Base-by-base conservation (phyloP, 2,113 vertebrate species). In the Verasper variegatus region DNA sequence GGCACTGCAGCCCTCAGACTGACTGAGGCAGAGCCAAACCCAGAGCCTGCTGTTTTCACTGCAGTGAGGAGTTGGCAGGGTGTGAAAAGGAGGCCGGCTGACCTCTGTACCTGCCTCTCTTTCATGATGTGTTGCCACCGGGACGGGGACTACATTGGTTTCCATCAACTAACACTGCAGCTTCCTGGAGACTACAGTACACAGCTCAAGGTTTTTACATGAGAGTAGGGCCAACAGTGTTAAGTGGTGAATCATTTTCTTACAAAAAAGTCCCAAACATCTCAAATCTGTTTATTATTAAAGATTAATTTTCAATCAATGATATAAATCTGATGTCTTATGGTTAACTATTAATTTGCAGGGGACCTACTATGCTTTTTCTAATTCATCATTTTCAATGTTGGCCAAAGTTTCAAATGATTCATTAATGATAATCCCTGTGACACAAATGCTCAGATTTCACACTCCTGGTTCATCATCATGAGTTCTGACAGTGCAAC, bases 41-140 rank as follows among this genome's bases (percentile, higher is more conserved):
- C 42, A 2, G 18, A 64, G 70, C 45, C 69, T 3, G 71, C 23
- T 88, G 88, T 86, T 92, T 91, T 77, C 76, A 90, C 85, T 82
- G 86, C 71, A 71, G 51, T 37, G 78, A 65, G 62, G 61, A 91
- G 74, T 79, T 92, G 90, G 90, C 88, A 86, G 68, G n/a, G n/a
- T 66, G 67, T 92, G 74, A 84, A 89, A 87, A 80, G 79, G 74
- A 87, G 74, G 81, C 54, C 77, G 49, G 71, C 85, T 85, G 85
- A 89, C 80, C 84, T 77, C 78, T 79, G 78, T 76, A 76, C 83
- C 88, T 84, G 76, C 66, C 26, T 68, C 57, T 54, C 63, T 88
- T 89, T 89, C 85, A 85, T 87, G 71, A 23, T 24, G 40, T 60
- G 45, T 75, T 76, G 61, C 80, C 47, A 61, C 71, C 74, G 76